These are phyloP conservation scores for Progne subis DNA, from an alignment of 2,113 vertebrate species.

Conservation along the genomic window DNA sequence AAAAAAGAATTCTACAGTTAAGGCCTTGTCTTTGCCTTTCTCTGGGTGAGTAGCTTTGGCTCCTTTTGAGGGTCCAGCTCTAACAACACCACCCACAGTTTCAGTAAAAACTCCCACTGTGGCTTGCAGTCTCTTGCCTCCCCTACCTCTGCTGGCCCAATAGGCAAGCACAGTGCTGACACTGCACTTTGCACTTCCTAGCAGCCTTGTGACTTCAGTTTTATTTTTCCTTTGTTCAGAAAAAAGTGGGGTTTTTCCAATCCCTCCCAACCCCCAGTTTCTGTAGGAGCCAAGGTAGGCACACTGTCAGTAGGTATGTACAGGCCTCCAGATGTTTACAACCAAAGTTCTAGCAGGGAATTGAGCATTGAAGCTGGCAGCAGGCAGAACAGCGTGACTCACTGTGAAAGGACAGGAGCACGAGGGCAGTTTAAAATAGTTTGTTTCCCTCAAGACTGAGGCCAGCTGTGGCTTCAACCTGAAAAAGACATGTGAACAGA, in stretches of 20 bases:
- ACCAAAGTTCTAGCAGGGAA: neutral
- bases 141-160: neutral
- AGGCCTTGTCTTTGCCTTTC: neutral
- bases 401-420: conserved; percentile 26
- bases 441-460: neutral
- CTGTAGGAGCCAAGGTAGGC: neutral
- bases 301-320: neutral
- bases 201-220: neutral
- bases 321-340: neutral
- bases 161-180: neutral
- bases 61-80: neutral
- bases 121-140: neutral
- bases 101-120: neutral
- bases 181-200: neutral
- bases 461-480: neutral
- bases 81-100: neutral
- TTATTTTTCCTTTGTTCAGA: neutral
- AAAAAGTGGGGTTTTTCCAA: neutral
- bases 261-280: neutral
- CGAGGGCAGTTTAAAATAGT: conserved; percentile 39
- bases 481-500: neutral
- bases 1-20: neutral
- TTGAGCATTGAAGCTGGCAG: neutral
- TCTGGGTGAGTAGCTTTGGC: neutral
- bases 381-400: neutral